A percentile compares a stretch with the other conserved stretches of the same genome.
Evolutionary conservation across 37 sponge, comb jelly and placozoan genomes (phyloP).

Genomic region (Dysidea cf. avara): DNA sequence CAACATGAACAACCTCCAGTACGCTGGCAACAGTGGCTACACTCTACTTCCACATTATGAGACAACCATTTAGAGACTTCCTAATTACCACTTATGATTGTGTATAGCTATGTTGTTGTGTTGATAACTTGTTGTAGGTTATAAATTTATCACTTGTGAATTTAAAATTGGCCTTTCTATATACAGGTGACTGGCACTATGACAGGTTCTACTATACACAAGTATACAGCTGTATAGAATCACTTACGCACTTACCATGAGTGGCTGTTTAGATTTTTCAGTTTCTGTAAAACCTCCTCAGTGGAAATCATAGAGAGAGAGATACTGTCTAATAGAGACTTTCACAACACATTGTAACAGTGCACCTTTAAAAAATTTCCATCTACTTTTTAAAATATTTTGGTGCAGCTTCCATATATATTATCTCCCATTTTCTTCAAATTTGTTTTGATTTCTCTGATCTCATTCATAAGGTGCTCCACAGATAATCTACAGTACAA

Average conservation of each 20-base stretch:
- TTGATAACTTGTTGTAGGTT: too few species aligned
- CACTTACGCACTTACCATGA: slow-evolving; percentile 7
- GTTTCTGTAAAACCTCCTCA: too few species aligned
- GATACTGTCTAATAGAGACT: neutral
- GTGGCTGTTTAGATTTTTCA: neutral
- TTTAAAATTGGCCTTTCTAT: too few species aligned
- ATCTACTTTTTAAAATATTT: slow-evolving; percentile 67
- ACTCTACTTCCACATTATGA: too few species aligned
- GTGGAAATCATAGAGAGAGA: neutral
- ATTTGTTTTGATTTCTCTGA: slow-evolving; percentile 45
- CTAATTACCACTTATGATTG: too few species aligned
- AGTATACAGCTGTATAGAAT: slow-evolving; percentile 25
- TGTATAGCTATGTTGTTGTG: too few species aligned
- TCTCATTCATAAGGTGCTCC: slow-evolving; percentile 52
- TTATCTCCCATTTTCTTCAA: slow-evolving; percentile 57
- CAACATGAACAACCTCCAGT: too few species aligned
- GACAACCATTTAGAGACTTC: too few species aligned
- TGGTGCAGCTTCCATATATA: slow-evolving; percentile 56
- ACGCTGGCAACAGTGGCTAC: too few species aligned
- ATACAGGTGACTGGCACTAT: too few species aligned
- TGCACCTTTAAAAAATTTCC: slow-evolving; percentile 49
- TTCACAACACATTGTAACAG: neutral
- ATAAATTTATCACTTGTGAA: too few species aligned
- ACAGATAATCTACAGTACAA: slow-evolving; percentile 45
- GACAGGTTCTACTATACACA: too few species aligned